A percentile compares a stretch with the other conserved stretches of the same genome.
Evolutionary conservation across 1,140 invertebrate genomes (phyloP).

Genomic region (Helicoverpa zea): DNA sequence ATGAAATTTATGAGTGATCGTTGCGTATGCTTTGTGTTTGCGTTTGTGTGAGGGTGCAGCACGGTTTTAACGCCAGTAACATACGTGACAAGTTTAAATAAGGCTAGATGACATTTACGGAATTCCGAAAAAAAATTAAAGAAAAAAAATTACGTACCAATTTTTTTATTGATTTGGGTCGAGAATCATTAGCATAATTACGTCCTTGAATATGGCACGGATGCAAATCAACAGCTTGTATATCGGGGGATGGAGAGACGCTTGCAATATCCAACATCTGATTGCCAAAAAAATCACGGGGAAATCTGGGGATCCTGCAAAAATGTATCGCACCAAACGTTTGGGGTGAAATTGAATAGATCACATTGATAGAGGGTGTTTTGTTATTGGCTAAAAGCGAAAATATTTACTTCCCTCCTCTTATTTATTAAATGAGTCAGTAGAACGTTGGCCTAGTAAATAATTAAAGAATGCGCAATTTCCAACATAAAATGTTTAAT

Average conservation of each 20-base stretch:
- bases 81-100: no score
- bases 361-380: slow-evolving; percentile 3
- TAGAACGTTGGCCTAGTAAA: neutral
- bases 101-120: no score
- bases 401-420: neutral
- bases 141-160: no score
- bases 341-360: slow-evolving; percentile 39
- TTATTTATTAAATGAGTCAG: neutral
- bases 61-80: no score
- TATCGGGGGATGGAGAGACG: slow-evolving; percentile 70
- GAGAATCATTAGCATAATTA: no score
- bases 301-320: slow-evolving; percentile 60
- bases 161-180: no score
- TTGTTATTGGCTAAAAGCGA: neutral
- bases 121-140: no score
- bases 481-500: slow-evolving; percentile 10
- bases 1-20: no score
- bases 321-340: slow-evolving; percentile 44
- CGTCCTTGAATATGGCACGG: no score
- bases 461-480: slow-evolving; percentile 5
- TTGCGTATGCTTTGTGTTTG: no score
- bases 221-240: no score
- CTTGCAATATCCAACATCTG: slow-evolving; percentile 80
- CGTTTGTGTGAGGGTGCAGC: no score
- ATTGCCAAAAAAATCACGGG: slow-evolving; percentile 78